phyloP scores from a whole-genome alignment of 2,113 vertebrate genomes.

The Hipposideros armiger region DNA sequence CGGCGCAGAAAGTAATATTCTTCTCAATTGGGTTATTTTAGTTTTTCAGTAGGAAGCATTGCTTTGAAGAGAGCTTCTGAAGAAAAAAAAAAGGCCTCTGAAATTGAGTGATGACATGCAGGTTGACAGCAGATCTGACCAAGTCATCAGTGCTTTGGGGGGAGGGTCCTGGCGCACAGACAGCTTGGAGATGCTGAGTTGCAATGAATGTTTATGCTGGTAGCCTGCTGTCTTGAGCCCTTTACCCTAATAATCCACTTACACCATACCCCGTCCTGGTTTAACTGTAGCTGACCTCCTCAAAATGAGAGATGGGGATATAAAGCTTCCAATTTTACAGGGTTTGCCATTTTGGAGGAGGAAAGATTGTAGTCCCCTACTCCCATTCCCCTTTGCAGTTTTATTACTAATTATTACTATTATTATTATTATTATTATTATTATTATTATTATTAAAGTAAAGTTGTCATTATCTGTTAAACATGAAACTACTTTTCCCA shows the following conservation, averaged over 20 bases:
- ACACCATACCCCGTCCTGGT: neutral
- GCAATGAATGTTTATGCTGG: neutral
- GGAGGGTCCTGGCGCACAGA: too few species aligned
- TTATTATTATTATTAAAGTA: conserved; percentile 45
- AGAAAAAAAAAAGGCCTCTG: conserved; percentile 34
- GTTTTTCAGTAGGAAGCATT: conserved; percentile 9
- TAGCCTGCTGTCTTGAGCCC: neutral
- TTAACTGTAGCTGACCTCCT: neutral
- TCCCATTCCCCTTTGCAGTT: neutral
- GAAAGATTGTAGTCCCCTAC: neutral
- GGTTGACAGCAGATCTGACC: neutral
- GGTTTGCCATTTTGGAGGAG: neutral
- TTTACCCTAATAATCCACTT: neutral
- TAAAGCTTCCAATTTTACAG: neutral
- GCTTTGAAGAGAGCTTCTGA: neutral
- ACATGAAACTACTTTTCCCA: conserved; percentile 84
- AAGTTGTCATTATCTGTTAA: conserved; percentile 67
- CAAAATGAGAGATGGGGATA: neutral
- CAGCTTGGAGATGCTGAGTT: neutral
- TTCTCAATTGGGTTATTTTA: conserved; percentile 39
- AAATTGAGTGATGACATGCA: neutral
- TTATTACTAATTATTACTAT: neutral
- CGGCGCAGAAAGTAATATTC: neutral
- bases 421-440: conserved; percentile 48
- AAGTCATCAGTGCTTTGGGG: neutral